These are phyloP conservation scores for Dicyrtoma fusca DNA, from an alignment of 2,888 invertebrate species.

Conservation along the genomic window DNA sequence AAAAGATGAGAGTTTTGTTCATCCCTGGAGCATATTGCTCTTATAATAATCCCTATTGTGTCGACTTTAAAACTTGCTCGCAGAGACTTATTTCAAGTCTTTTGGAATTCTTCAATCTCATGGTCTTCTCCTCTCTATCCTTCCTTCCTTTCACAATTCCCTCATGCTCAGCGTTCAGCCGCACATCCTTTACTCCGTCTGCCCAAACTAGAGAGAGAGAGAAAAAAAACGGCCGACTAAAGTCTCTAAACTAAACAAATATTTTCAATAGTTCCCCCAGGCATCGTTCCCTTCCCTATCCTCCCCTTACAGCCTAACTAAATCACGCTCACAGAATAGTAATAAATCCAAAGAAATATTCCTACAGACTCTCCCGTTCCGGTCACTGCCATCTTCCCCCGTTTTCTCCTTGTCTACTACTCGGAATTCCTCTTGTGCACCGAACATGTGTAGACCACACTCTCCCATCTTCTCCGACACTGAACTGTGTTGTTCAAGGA, in stretches of 20 bases:
- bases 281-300: background rate
- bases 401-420: too few species aligned
- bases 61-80: constrained; percentile 14
- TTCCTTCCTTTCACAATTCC: background rate
- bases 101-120: background rate
- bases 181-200: too few species aligned
- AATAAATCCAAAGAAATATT: too few species aligned
- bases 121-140: too few species aligned
- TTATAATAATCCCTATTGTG: constrained; percentile 23
- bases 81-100: background rate
- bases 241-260: background rate
- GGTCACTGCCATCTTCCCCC: too few species aligned
- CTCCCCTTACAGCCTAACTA: background rate
- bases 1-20: constrained; percentile 5
- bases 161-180: background rate
- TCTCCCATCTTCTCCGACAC: too few species aligned
- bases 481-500: too few species aligned
- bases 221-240: background rate
- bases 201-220: background rate
- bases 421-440: too few species aligned
- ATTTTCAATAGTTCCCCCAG: constrained; percentile 24
- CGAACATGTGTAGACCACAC: too few species aligned
- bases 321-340: too few species aligned
- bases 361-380: too few species aligned
- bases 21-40: constrained; percentile 18